Evolutionary conservation across 2,113 vertebrate genomes (phyloP), one percentile per base, ranked within the genome.

Genomic region (Zosterops lateralis): DNA sequence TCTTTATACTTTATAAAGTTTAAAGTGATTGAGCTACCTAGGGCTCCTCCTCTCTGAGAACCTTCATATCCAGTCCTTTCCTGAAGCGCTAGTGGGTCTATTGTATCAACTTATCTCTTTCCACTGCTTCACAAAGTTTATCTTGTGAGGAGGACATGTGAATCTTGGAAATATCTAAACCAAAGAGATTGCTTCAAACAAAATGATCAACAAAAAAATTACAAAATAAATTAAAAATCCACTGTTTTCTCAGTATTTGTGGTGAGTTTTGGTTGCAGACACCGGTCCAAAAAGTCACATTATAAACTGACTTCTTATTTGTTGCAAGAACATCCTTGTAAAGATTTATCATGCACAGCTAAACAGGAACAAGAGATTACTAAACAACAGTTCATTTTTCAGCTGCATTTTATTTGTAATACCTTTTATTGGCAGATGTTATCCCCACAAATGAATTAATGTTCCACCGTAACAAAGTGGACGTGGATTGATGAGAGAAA

Each of bases 361-460:
- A 94, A 93, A 85, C 10, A 34, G 40, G n/a, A 96, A 77, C 42
- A 70, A 88, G 80, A 68, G 47, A 74, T 91, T 90, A 94, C 38
- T 72, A 72, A 88, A 77, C 40, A 93, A 40, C 47, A 83, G 82
- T 78, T 85, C 60, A 93, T 96, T 97, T 93, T 96, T 94, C 79
- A 85, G 25, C 18, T 84, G 82, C 68, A 57, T 96, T 97, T 95
- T 90, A 77, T 96, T 95, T 90, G 51, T 71, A 90, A 88, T 81
- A 88, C 82, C 72, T 95, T 93, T 95, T 90, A 84, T 84, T 95
- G 94, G 88, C 93, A 94, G 74, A 89, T 56, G 86, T 87, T 93
- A 89, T 81, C 84, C 64, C 72, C 64, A 51, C 45, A 93, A 96
- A 95, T 93, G 75, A 96, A 93, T 96, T 84, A 75, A 71, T 95